Conservation (phyloP, 2,797 vertebrate species). For the Alfaro cultratus region DNA sequence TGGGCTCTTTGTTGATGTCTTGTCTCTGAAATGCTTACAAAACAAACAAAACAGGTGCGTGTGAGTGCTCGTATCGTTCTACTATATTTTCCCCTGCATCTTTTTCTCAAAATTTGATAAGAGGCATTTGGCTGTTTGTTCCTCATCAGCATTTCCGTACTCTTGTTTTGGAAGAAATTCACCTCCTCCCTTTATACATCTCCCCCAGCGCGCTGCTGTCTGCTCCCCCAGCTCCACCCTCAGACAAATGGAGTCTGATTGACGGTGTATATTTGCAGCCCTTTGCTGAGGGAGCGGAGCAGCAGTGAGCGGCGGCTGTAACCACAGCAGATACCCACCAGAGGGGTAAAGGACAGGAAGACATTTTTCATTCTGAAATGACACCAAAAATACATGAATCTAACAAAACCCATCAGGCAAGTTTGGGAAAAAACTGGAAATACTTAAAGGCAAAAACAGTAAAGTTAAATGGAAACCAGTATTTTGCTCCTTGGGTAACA, state of each 20-base stretch:
- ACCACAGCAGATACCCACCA: slow-evolving; percentile 58
- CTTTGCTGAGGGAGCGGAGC: slow-evolving; percentile 39
- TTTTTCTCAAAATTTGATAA: slow-evolving; percentile 24
- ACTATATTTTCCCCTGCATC: slow-evolving; percentile 29
- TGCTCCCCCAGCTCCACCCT: slow-evolving; percentile 49
- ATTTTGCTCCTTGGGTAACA: not conserved
- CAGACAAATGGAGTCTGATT: slow-evolving; percentile 53
- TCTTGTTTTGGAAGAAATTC: slow-evolving; percentile 34
- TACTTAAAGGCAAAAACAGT: not conserved
- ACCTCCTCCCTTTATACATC: not conserved
- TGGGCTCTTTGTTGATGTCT: slow-evolving; percentile 76
- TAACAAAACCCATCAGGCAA: not conserved
- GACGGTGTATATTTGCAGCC: slow-evolving; percentile 74
- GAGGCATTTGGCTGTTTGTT: slow-evolving; percentile 37
- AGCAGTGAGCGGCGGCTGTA: slow-evolving; percentile 22
- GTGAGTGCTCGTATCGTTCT: slow-evolving; percentile 16
- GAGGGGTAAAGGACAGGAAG: slow-evolving; percentile 36
- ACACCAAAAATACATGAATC: slow-evolving; percentile 12
- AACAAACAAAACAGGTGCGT: slow-evolving; percentile 77
- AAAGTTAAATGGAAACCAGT: not conserved
- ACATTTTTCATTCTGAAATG: slow-evolving; percentile 42
- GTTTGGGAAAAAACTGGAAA: not conserved
- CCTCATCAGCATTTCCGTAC: slow-evolving; percentile 64
- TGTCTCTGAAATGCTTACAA: slow-evolving; percentile 79
- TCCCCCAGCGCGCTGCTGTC: slow-evolving; percentile 33